phyloP scores from a whole-genome alignment of 1,140 invertebrate species.

The Maconellicoccus hirsutus region DNA sequence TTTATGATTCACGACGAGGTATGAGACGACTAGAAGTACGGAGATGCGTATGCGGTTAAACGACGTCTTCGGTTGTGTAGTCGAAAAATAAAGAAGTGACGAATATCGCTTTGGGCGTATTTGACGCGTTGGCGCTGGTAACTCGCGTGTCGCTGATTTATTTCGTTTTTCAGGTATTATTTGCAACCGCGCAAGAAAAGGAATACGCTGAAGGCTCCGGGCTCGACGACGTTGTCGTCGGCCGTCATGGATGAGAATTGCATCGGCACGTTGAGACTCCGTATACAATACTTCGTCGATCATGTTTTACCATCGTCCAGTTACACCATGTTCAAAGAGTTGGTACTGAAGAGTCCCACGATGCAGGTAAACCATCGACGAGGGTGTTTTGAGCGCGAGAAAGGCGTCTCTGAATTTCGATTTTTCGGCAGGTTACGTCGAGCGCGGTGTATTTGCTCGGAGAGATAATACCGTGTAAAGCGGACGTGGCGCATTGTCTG shows the following conservation, averaged over 20 bases:
- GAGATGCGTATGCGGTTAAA: no score
- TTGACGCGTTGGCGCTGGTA: no score
- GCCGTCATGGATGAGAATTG: constrained; percentile 28
- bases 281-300: constrained; percentile 77
- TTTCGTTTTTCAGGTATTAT: constrained; percentile 55
- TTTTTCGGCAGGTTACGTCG: constrained; percentile 63
- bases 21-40: no score
- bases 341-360: constrained; percentile 61
- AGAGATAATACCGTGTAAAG: constrained; percentile 70
- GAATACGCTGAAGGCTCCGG: constrained; percentile 41
- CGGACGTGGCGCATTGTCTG: constrained; percentile 74
- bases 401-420: constrained; percentile 28
- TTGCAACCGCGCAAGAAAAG: constrained; percentile 62
- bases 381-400: constrained; percentile 15
- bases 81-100: no score
- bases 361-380: constrained; percentile 41
- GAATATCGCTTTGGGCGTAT: no score
- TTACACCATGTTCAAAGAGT: constrained; percentile 61
- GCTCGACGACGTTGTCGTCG: neutral
- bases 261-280: constrained; percentile 68
- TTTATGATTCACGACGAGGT: no score
- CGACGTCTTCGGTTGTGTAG: no score
- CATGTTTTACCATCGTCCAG: constrained; percentile 70
- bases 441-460: constrained; percentile 69
- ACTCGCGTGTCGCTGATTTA: no score